Base-by-base conservation (phyloP, 2,113 vertebrate species). In the Anarrhichthys ocellatus region DNA sequence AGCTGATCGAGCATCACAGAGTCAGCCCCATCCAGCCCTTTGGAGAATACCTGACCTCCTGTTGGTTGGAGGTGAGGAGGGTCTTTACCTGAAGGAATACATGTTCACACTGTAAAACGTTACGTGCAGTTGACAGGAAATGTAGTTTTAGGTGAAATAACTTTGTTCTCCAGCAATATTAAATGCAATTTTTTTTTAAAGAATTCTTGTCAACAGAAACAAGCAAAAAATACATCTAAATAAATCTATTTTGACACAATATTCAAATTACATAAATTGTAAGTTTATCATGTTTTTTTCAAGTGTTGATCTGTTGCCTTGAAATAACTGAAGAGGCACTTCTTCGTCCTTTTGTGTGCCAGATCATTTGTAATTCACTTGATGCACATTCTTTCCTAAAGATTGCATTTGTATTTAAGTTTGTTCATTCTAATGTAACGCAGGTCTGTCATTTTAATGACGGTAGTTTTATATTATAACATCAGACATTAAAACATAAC, bases 1-100 rank as follows among this genome's bases (percentile, higher is more conserved):
- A 94, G 73, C 93, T 97, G 1, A 95, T 97, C 7, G 66, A 82
- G 34, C 92, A 96, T 81, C 96, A 96, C 89, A 94, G 91, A 63
- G 83, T 77, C 46, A 91, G 87, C 24, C 92, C 95, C 66, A 94
- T 97, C 3, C 93, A 96, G 83, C 96, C 96, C 14, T 97, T 96
- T 27, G 95, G 96, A 84, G 96, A 97, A 82, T 94, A 88, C 38
- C 93, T 98, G 81, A 95, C 94, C 9, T 80, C 76, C 29, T 92
- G 93, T 77, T 95, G 91, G 15, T 48, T 79, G 5, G 75, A 96
- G 95, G 96, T 97, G 94, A 86, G 81, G 2, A 50, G 58, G 48
- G 50, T 9, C 11, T 52, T 20, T n/a, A 44, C 42, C 42, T 44
- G 42, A 54, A 50, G 48, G 7, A 50, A 18, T 6, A 50, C 17